Evolutionary conservation across 2,113 vertebrate species (phyloP), one percentile per base, ranked within the genome.

Genomic region (Nibea albiflora): DNA sequence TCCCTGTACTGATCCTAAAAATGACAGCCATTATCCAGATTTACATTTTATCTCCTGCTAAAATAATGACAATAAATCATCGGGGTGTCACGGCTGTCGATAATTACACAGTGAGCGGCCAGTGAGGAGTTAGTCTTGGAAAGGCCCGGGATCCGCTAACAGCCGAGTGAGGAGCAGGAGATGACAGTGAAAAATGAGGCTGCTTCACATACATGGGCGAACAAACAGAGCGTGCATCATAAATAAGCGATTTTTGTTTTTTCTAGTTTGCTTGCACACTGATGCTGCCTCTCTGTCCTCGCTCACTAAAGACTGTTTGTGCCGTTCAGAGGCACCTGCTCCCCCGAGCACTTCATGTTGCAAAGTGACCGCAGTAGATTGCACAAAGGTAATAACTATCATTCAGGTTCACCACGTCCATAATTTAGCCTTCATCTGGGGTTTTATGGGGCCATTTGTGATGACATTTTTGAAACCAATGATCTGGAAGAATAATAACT

Each of bases 1-100:
- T 81, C 67, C 70, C 89, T 83, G 81, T 82, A 81, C 91, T 94
- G 90, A 94, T 93, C 84, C 86, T 91, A 84, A 92, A 95, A 96
- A 95, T 94, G 94, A 95, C 93, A 92, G 89, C 91, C 93, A 93
- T 96, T 95, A 94, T 90, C 81, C 89, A 93, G 89, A 95, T 96
- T 95, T 95, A 94, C 93, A 95, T 95, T 95, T 95, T 94, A 93
- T 94, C 86, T 87, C 74, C 42, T 57, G 83, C 89, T 92, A 88
- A 88, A 95, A 95, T 90, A 93, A 94, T 94, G 89, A 92, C 81
- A 93, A 95, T 95, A 94, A 93, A 96, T 96, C 94, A 95, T 81
- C 10, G 17, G 57, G 24, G 81, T 90, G 93, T 94, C 92, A 81
- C 46, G 83, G 92, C 76, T 81, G 93, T 64, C 22, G 89, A 94